A percentile compares a stretch with the other conserved stretches of the same genome.
phyloP scores from a whole-genome alignment of 2,113 vertebrate genomes.

The Odocoileus hemionus region DNA sequence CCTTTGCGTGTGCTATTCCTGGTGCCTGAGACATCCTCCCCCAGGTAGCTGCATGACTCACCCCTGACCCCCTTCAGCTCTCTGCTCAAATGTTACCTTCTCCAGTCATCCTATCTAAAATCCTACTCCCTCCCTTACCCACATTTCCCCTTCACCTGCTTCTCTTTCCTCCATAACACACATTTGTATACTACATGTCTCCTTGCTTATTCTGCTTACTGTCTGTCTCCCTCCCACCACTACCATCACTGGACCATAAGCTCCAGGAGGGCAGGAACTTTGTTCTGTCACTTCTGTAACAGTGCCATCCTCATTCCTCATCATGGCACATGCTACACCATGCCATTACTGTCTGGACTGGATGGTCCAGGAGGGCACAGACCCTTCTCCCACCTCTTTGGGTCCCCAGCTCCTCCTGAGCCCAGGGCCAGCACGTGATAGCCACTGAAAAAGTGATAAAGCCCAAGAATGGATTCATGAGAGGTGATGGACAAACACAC shows the following conservation, averaged over 20 bases:
- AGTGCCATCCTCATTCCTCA: background rate
- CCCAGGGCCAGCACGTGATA: background rate
- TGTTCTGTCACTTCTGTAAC: background rate
- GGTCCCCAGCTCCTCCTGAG: background rate
- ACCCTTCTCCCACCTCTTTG: background rate
- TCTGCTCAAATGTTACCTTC: background rate
- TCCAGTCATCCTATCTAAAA: background rate
- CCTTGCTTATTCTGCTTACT: background rate
- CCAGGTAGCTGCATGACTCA: background rate
- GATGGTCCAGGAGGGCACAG: background rate
- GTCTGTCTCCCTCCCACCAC: background rate
- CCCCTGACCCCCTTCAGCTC: background rate
- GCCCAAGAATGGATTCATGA: background rate
- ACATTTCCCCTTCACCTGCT: background rate
- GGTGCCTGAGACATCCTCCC: background rate
- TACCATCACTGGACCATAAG: background rate
- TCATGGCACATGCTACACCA: background rate
- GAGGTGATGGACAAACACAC: background rate
- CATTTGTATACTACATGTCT: too few relatives aligned
- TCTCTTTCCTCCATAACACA: background rate
- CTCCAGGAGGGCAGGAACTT: background rate
- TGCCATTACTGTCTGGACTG: background rate
- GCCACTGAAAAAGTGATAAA: background rate
- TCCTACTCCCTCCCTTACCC: background rate
- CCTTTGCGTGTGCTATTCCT: background rate